phyloP scores from a whole-genome alignment of 2,113 vertebrate genomes.

The Charina bottae region DNA sequence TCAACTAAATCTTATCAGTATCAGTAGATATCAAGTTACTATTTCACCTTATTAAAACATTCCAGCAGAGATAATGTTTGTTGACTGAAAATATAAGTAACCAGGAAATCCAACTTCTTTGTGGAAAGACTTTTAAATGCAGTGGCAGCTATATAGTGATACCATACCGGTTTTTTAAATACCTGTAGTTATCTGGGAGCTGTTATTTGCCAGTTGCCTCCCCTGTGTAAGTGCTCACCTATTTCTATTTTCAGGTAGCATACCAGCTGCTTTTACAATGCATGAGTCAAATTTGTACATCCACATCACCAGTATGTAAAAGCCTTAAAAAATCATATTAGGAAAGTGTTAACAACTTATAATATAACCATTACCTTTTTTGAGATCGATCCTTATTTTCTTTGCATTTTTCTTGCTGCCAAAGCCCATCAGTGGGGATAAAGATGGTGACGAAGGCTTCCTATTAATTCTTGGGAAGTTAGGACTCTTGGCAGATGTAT shows the following conservation, averaged over 20 bases:
- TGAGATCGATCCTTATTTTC: constrained; percentile 91
- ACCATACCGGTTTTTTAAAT: too few relatives aligned
- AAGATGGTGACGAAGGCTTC: constrained; percentile 78
- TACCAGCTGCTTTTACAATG: not conserved
- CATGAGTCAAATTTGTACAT: not conserved
- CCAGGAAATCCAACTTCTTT: not conserved
- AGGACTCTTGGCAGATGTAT: constrained; percentile 67
- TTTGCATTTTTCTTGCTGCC: constrained; percentile 87
- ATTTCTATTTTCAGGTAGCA: not conserved
- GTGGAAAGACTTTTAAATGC: not conserved
- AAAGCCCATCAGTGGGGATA: constrained; percentile 81
- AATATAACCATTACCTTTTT: constrained; percentile 84
- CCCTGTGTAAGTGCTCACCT: not conserved
- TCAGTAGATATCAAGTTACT: not conserved
- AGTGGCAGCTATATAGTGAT: not conserved
- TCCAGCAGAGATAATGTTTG: not conserved
- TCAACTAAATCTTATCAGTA: not conserved
- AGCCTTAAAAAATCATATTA: not conserved
- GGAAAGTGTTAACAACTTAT: not conserved
- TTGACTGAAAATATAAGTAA: not conserved
- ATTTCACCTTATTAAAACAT: not conserved
- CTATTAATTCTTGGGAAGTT: constrained; percentile 73
- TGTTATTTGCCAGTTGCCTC: not conserved
- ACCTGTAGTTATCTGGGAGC: too few relatives aligned
- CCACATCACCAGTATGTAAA: not conserved